Percentiles rank a stretch among this genome's conserved stretches.
These are phyloP conservation scores for Ochropacha duplaris DNA, from an alignment of 2,888 invertebrate genomes.

Conservation along the genomic window DNA sequence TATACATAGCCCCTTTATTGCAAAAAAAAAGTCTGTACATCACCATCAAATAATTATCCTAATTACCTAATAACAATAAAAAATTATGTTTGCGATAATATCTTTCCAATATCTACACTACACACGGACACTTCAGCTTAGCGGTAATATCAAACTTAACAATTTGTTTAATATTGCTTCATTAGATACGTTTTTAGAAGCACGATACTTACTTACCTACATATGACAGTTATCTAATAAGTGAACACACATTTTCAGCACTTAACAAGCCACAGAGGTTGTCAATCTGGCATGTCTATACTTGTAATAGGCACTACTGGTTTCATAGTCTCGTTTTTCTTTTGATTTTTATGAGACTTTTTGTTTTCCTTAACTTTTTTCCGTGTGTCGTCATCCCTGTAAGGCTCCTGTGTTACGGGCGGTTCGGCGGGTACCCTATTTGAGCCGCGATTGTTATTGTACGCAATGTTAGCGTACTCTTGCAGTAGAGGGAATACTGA, in stretches of 20 bases:
- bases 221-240: slow-evolving; percentile 38
- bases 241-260: slow-evolving; percentile 67
- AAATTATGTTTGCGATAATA: slow-evolving; percentile 19
- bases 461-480: slow-evolving; percentile 99
- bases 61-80: slow-evolving; percentile 5
- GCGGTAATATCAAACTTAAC: slow-evolving; percentile 71
- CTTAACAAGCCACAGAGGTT: slow-evolving; percentile 20
- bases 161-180: slow-evolving; percentile 64
- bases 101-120: slow-evolving; percentile 30
- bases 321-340: slow-evolving; percentile 91
- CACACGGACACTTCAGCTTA: slow-evolving; percentile 45
- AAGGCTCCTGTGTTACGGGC: slow-evolving; percentile 70
- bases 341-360: slow-evolving; percentile 86
- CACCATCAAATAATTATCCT: slow-evolving; percentile 5
- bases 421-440: slow-evolving; percentile 61
- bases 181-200: slow-evolving; percentile 37
- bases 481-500: slow-evolving; percentile 97
- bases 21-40: background rate
- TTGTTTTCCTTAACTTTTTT: slow-evolving; percentile 81
- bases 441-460: slow-evolving; percentile 85
- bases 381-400: slow-evolving; percentile 68
- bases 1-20: background rate
- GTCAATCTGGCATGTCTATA: slow-evolving; percentile 96
- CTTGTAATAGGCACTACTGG: slow-evolving; percentile 94
- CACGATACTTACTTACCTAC: slow-evolving; percentile 21